phyloP scores from a whole-genome alignment of 2,797 vertebrate species.

The Setipinna tenuifilis region DNA sequence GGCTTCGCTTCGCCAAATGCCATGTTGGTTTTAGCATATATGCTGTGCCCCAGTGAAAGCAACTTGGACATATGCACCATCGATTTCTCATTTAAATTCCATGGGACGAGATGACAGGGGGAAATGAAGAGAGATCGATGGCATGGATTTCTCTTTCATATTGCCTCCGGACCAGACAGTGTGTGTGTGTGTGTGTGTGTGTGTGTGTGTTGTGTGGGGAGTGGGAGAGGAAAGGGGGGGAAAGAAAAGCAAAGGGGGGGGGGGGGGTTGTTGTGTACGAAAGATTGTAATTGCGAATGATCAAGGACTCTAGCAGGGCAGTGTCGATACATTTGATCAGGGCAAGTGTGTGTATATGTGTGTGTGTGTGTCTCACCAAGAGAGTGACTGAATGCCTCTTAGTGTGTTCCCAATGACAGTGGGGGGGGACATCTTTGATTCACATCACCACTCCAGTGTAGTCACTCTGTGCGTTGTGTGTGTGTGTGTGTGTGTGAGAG shows the following conservation, averaged over 20 bases:
- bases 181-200: neutral
- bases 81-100: conserved; percentile 51
- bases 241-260: neutral
- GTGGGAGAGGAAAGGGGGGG: neutral
- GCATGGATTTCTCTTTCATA: conserved; percentile 40
- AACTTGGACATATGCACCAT: conserved; percentile 28
- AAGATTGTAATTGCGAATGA: conserved; percentile 41
- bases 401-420: conserved; percentile 38
- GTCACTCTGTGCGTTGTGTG: neutral
- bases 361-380: conserved; percentile 30
- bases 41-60: conserved; percentile 23
- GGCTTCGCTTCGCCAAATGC: neutral
- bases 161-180: conserved; percentile 41
- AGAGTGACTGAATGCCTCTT: conserved; percentile 40
- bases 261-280: conserved; percentile 13
- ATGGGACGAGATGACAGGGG: conserved; percentile 41
- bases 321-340: conserved; percentile 50
- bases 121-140: conserved; percentile 49
- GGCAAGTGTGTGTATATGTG: conserved; percentile 30
- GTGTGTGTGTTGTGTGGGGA: neutral
- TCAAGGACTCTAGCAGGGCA: conserved; percentile 46
- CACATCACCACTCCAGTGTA: conserved; percentile 29
- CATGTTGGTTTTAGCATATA: neutral
- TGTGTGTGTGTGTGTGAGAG: neutral
- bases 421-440: conserved; percentile 41